Conservation (phyloP, 2,888 invertebrate genomes). For the Ditula angustiorana region DNA sequence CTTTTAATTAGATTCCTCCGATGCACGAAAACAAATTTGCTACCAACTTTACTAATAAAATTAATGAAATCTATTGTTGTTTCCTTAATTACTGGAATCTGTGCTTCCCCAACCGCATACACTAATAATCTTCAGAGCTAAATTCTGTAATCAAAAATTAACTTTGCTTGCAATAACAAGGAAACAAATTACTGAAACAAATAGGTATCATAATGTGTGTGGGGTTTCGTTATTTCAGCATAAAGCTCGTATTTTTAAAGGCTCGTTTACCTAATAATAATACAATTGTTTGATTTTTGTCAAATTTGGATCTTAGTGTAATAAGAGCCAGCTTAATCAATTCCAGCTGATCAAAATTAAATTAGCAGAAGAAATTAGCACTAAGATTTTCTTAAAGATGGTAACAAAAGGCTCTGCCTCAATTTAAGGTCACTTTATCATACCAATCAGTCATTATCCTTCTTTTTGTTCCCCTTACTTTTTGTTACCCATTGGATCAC, state of each 20-base stretch:
- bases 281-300: too few relatives aligned
- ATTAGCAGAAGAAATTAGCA: too few relatives aligned
- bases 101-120: constrained; percentile 32
- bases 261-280: too few relatives aligned
- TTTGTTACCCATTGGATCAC: too few relatives aligned
- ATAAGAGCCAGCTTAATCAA: too few relatives aligned
- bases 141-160: constrained; percentile 14
- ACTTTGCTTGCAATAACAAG: constrained; percentile 27
- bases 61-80: constrained; percentile 30
- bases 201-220: background rate
- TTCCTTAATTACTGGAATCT: constrained; percentile 38
- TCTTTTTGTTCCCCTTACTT: too few relatives aligned
- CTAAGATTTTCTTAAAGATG: too few relatives aligned
- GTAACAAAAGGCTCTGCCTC: too few relatives aligned
- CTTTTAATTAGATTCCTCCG: background rate
- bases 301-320: too few relatives aligned
- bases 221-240: background rate
- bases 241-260: background rate
- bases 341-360: too few relatives aligned
- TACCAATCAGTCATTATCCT: too few relatives aligned
- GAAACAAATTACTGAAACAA: constrained; percentile 19
- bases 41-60: constrained; percentile 14
- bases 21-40: background rate
- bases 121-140: constrained; percentile 27
- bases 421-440: too few relatives aligned